Evolutionary conservation across 1,140 invertebrate genomes (phyloP), one percentile per base, ranked within the genome.

Genomic region (Drosophila sp.): DNA sequence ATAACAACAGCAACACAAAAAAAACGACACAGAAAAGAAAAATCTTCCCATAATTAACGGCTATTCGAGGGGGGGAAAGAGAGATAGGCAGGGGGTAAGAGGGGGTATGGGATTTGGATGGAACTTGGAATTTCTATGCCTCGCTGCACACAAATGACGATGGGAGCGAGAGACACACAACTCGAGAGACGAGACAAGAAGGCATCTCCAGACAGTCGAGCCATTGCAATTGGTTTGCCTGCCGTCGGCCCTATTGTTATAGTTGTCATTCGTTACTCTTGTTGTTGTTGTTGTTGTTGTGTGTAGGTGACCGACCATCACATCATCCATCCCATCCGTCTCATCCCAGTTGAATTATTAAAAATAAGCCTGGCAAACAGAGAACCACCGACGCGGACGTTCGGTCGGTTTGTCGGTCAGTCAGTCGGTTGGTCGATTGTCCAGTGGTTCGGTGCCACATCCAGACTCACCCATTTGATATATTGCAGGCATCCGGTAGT

Each of bases 31-130:
- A 40, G 10, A 40, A 76, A 77, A 70, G 73, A 63, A 50, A 85
- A 84, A 90, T 89, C 84, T 89, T 89, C 84, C 84, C 84, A 89
- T 89, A 89, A 89, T 89, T 89, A 89, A 89, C 84, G 85, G 71
- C 75, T 55, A 56, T 71, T 30, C 56, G 29, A 4, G 40, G 7
- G 11, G 60, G 56, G 11, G 29, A 41, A 33, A 27, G 58, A 54
- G 17, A 41, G 8, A 38, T n/a, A 50, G 29, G 11, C 6, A 7
- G 17, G 25, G 2, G 47, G 50, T 60, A 30, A 10, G 35, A 1
- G 50, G 33, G 11, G 44, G 50, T 35, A 35, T 44, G 6, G 27
- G 25, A 32, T 30, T 47, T 35, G 33, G 41, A 54, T 50, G 11
- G 40, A 54, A 54, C 58, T 71, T 70, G 63, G 79, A 89, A 86